Base-by-base conservation (phyloP, 1,140 invertebrate species). In the Glomeris maerens region DNA sequence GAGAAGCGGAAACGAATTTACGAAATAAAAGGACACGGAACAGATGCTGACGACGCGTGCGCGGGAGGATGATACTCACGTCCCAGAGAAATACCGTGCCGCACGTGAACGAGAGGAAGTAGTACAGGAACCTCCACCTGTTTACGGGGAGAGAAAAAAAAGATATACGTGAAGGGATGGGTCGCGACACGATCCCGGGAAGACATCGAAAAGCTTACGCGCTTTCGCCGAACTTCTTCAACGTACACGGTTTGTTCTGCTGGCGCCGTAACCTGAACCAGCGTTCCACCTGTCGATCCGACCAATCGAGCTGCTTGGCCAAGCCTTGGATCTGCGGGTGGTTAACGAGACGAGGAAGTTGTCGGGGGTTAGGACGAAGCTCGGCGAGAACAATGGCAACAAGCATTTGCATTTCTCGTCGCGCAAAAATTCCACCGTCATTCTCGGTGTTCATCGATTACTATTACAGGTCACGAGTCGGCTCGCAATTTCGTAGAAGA, bases 211-310 rank as follows among this genome's bases (percentile, higher is more conserved):
- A 49, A 39, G 55, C 61, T 62, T 63, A 79, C 66, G 79, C 76
- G 63, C 82, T 88, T 70, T 94, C 89, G 62, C 82, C 85, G 66
- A 94, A 94, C 65, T 93, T 94, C n/a, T 80, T 78, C 31, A 94
- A 70, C 5, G 83, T 88, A 10, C 84, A 85, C 0, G 88, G 88
- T 62, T 81, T 88, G 60, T 89, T 86, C 66, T 85, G 81, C 41
- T 78, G 77, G 50, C 79, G 73, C 36, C 90, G 73, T 22, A 83
- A 71, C 47, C 90, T 74, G 64, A 91, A 75, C 91, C 91, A 95
- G 49, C 88, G 72, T 66, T 94, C 85, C 47, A 95, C 81, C 66
- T 89, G 80, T 47, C 89, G 74, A 64, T 88, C 84, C n/a, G 75
- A 74, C 76, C 84, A 78, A 66, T 92, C 85, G 49, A 88, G 66